A percentile compares a stretch with the other conserved stretches of the same genome.
Conservation (phyloP, 2,113 vertebrate species). For the human (Homo sapiens) region GRCh38 chr3:25668001-25668500, state of each 20-base stretch:
- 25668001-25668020: too few species aligned
- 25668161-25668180: too few species aligned
- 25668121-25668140: too few species aligned
- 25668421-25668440: background rate
- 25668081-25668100: too few species aligned
- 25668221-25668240: background rate
- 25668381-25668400: background rate
- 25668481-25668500: background rate
- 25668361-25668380: background rate
- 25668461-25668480: background rate
- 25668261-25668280: slow-evolving; percentile 1
- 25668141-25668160: too few species aligned
- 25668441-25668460: background rate
- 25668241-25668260: background rate
- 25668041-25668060: too few species aligned
- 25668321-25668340: background rate
- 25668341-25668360: background rate
- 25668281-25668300: slow-evolving; percentile 13
- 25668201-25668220: background rate
- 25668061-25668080: too few species aligned
- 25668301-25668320: slow-evolving; percentile 19
- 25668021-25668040: too few species aligned
- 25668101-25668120: too few species aligned
- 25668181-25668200: too few species aligned
- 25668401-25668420: background rate